Percentiles rank a stretch among this genome's conserved stretches.
phyloP scores from a whole-genome alignment of 2,888 invertebrate genomes.

The Ormyrus nitidulus region DNA sequence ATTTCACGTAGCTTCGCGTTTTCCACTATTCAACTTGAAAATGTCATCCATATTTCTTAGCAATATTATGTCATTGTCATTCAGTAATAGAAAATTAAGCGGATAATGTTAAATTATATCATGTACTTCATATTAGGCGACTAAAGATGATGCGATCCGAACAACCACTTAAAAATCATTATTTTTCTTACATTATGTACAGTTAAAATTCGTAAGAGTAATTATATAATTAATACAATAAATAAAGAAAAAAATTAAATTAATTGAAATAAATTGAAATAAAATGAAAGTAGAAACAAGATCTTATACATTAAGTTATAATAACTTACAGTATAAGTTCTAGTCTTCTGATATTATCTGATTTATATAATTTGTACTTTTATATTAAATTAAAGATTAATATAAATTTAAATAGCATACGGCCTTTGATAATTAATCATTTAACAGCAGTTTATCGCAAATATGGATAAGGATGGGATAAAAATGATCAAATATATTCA shows the following conservation, averaged over 20 bases:
- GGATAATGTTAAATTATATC: constrained; percentile 30
- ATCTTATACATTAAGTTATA: neutral
- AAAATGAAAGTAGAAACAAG: constrained; percentile 15
- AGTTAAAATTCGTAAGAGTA: constrained; percentile 30
- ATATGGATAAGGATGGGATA: constrained; percentile 4
- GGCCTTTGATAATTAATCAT: neutral
- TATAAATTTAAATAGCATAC: constrained; percentile 11
- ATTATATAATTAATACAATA: constrained; percentile 38
- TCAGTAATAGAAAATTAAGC: constrained; percentile 57
- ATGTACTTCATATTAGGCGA: constrained; percentile 15
- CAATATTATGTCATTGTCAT: constrained; percentile 38
- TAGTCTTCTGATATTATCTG: constrained; percentile 48
- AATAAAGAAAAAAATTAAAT: constrained; percentile 35
- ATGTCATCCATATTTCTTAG: constrained; percentile 39
- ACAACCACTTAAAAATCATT: constrained; percentile 38
- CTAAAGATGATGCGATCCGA: constrained; percentile 22
- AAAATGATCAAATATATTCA: neutral
- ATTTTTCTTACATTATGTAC: constrained; percentile 56
- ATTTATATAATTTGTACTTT: constrained; percentile 54
- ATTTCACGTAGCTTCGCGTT: constrained; percentile 45
- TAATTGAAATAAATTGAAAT: constrained; percentile 20
- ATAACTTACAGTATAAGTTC: constrained; percentile 12
- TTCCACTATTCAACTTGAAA: constrained; percentile 47
- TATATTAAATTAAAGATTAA: constrained; percentile 18
- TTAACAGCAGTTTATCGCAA: neutral